These are phyloP conservation scores for Agriotes lineatus DNA, from an alignment of 2,888 invertebrate species.

Conservation along the genomic window DNA sequence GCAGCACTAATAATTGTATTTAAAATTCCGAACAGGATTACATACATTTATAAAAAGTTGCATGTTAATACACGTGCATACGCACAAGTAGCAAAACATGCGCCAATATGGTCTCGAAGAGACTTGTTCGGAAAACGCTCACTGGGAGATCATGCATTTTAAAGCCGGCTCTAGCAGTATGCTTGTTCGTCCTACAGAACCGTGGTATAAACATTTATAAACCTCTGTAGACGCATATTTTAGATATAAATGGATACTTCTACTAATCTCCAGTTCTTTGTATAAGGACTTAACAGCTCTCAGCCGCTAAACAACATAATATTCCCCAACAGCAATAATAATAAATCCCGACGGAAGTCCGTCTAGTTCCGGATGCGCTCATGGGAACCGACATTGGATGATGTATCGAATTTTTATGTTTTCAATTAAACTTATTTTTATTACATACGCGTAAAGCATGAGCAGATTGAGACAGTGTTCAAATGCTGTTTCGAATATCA, in stretches of 20 bases:
- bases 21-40: conserved; percentile 3
- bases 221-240: conserved; percentile 34
- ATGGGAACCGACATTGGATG: neutral
- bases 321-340: conserved; percentile 24
- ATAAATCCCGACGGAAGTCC: conserved; percentile 29
- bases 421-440: no score
- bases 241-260: conserved; percentile 36
- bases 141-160: conserved; percentile 25
- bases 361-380: conserved; percentile 12
- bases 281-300: conserved; percentile 27
- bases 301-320: conserved; percentile 30
- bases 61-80: neutral
- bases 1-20: no score
- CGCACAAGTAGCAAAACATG: neutral
- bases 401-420: neutral
- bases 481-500: no score
- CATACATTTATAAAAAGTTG: conserved; percentile 6
- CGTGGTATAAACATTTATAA: conserved; percentile 28
- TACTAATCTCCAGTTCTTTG: conserved; percentile 29
- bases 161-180: conserved; percentile 10
- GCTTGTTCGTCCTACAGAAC: neutral
- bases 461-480: no score
- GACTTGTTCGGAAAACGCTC: conserved; percentile 7
- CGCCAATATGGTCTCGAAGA: conserved; percentile 8
- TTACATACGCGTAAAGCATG: no score